Percentiles rank a stretch among this genome's conserved stretches.
phyloP scores from a whole-genome alignment of 2,888 invertebrate genomes.

The Caenorhabditis zanzibari region DNA sequence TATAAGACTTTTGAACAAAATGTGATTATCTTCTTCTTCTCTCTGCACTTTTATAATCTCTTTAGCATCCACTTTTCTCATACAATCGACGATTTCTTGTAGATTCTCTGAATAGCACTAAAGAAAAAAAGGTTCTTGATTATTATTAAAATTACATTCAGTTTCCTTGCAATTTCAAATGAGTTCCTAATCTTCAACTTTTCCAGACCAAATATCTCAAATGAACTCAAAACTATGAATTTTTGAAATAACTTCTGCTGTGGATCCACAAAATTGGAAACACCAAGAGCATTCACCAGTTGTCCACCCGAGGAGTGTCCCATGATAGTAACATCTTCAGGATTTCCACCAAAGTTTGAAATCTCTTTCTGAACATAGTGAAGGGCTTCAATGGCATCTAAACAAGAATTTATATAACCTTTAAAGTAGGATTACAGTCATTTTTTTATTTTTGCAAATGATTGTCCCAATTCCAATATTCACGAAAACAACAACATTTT shows the following conservation, averaged over 20 bases:
- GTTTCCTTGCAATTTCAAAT: slow-evolving; percentile 5
- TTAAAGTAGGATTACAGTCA: too few species aligned
- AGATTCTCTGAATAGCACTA: not conserved
- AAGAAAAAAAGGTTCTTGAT: too few species aligned
- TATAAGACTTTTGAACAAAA: slow-evolving; percentile 13
- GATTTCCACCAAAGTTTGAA: slow-evolving; percentile 51
- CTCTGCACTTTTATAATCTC: slow-evolving; percentile 2
- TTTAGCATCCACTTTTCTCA: not conserved
- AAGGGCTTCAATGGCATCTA: slow-evolving; percentile 35
- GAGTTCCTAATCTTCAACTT: slow-evolving; percentile 12
- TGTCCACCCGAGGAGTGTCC: slow-evolving; percentile 56
- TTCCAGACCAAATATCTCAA: slow-evolving; percentile 9
- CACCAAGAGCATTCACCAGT: slow-evolving; percentile 32
- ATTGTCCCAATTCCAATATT: too few species aligned
- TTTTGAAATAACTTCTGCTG: slow-evolving; percentile 39
- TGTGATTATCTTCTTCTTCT: slow-evolving; percentile 19
- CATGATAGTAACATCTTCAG: slow-evolving; percentile 42
- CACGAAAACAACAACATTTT: too few species aligned
- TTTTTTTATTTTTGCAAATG: too few species aligned
- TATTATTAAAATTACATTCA: too few species aligned
- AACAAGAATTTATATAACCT: not conserved
- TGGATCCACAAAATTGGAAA: slow-evolving; percentile 36
- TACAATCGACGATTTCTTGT: slow-evolving; percentile 7
- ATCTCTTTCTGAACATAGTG: slow-evolving; percentile 44
- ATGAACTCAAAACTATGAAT: slow-evolving; percentile 41